phyloP scores from a whole-genome alignment of 1,140 invertebrate genomes.

The Drosophila pandora region DNA sequence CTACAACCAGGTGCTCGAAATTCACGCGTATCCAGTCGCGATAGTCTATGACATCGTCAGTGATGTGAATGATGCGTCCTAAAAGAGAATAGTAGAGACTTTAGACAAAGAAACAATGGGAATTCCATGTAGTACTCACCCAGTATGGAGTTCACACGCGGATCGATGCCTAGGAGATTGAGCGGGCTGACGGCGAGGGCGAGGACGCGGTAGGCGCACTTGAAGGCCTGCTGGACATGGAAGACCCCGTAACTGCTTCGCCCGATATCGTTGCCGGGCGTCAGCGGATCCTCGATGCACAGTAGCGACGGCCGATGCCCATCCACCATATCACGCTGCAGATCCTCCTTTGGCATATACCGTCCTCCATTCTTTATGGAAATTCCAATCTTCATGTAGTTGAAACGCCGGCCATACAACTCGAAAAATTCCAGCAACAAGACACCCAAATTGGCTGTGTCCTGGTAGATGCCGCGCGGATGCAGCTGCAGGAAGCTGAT shows the following conservation, averaged over 20 bases:
- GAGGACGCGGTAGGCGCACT: slow-evolving; percentile 95
- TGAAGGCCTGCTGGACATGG: slow-evolving; percentile 97
- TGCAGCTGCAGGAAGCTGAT: slow-evolving; percentile 97
- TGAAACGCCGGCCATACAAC: slow-evolving; percentile 97
- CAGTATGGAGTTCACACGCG: slow-evolving; percentile 76
- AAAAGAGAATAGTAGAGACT: not conserved
- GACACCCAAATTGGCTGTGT: slow-evolving; percentile 93
- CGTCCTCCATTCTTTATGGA: slow-evolving; percentile 96
- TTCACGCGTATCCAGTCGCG: slow-evolving; percentile 90
- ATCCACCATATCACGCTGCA: slow-evolving; percentile 96
- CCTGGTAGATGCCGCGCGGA: slow-evolving; percentile 86
- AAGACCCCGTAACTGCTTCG: slow-evolving; percentile 96
- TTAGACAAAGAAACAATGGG: not conserved
- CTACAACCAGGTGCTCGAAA: slow-evolving; percentile 72
- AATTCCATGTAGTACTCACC: slow-evolving; percentile 52
- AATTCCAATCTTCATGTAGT: slow-evolving; percentile 97
- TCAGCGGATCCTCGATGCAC: slow-evolving; percentile 99
- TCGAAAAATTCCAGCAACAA: slow-evolving; percentile 99
- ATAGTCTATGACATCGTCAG: slow-evolving; percentile 97
- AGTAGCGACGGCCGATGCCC: slow-evolving; percentile 96
- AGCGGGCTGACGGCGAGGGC: slow-evolving; percentile 91
- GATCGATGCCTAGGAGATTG: slow-evolving; percentile 86
- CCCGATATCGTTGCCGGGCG: slow-evolving; percentile 97
- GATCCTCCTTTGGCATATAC: slow-evolving; percentile 97
- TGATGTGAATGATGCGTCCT: slow-evolving; percentile 95